phyloP scores from a whole-genome alignment of 2,888 invertebrate genomes.

The Tetramorium bicarinatum region DNA sequence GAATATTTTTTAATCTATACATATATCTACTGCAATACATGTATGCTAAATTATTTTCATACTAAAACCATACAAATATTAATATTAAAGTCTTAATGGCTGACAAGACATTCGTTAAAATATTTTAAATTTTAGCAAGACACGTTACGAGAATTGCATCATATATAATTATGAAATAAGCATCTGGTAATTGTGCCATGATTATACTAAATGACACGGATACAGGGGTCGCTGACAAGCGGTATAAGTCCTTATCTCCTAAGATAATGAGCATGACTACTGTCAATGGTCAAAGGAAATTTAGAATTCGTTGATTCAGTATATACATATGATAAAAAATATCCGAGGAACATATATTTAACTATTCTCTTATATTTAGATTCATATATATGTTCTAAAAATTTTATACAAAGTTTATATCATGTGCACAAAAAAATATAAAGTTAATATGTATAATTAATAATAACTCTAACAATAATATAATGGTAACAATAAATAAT shows the following conservation, averaged over 20 bases:
- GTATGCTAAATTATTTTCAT: not conserved
- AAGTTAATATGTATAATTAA: not conserved
- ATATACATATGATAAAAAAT: not conserved
- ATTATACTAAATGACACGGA: constrained; percentile 27
- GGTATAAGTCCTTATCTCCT: constrained; percentile 23
- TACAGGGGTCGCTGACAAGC: constrained; percentile 1
- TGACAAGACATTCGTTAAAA: not conserved
- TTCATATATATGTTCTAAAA: not conserved
- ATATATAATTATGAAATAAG: constrained; percentile 12
- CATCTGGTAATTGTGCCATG: constrained; percentile 14
- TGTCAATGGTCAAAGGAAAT: constrained; percentile 13
- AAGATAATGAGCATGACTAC: constrained; percentile 30
- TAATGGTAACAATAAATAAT: not conserved
- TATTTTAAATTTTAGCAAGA: not conserved
- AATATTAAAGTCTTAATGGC: not conserved
- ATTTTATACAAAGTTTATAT: not conserved
- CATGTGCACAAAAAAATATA: not conserved
- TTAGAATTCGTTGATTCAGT: constrained; percentile 13
- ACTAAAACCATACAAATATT: not conserved
- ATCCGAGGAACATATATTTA: not conserved
- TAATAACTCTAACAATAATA: not conserved
- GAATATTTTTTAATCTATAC: not conserved
- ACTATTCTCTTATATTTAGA: not conserved
- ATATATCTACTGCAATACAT: not conserved
- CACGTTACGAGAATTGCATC: constrained; percentile 9